These are phyloP conservation scores for Antigone vipio DNA, from an alignment of 2,113 vertebrate genomes.

Conservation along the genomic window DNA sequence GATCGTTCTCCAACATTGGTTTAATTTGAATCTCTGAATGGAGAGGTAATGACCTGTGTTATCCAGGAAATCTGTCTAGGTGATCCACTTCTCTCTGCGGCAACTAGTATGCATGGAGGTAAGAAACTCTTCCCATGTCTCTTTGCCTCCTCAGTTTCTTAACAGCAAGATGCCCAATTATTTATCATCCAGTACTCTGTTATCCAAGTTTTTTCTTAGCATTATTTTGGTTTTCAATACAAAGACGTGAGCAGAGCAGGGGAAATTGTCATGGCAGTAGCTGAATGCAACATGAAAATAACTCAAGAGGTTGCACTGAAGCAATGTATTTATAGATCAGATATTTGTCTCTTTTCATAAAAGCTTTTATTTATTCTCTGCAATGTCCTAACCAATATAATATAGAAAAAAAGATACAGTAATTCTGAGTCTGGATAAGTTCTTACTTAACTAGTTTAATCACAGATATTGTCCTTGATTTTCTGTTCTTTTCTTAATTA, in stretches of 20 bases:
- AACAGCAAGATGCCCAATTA: not conserved
- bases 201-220: not conserved
- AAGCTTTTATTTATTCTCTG: not conserved
- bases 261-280: not conserved
- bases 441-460: not conserved
- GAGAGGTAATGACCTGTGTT: not conserved
- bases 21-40: not conserved
- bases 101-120: not conserved
- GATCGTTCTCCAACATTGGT: not conserved
- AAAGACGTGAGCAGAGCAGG: not conserved
- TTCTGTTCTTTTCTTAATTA: constrained; percentile 1
- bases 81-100: not conserved
- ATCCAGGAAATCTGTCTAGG: not conserved
- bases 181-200: not conserved
- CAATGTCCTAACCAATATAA: not conserved
- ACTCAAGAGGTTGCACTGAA: not conserved
- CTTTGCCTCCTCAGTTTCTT: not conserved
- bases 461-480: not conserved
- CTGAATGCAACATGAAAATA: constrained; percentile 23
- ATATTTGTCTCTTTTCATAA: not conserved
- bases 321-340: not conserved
- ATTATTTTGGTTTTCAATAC: not conserved
- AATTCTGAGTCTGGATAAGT: not conserved
- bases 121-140: not conserved
- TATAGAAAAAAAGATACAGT: not conserved